phyloP scores from a whole-genome alignment of 2,797 vertebrate genomes.

The Chaenodraco wilsoni region DNA sequence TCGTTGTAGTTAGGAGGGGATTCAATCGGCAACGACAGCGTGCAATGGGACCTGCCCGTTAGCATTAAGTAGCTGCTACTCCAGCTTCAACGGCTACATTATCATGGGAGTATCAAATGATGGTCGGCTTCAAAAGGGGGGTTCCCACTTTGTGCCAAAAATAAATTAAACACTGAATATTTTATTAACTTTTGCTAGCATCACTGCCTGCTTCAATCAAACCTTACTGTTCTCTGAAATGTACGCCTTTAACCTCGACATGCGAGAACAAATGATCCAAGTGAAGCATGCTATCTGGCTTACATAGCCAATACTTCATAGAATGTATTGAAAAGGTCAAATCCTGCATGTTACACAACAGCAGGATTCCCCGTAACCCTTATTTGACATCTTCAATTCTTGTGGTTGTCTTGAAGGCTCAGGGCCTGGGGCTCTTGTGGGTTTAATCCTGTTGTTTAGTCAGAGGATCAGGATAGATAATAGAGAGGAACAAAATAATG shows the following conservation, averaged over 20 bases:
- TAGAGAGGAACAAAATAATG: not conserved
- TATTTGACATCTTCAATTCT: conserved; percentile 20
- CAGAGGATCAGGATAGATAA: conserved; percentile 31
- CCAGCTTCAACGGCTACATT: not conserved
- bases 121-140: conserved; percentile 3
- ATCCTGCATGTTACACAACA: conserved; percentile 42
- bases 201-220: not conserved
- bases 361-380: conserved; percentile 11
- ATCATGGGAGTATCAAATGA: conserved; percentile 1
- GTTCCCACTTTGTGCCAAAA: not conserved
- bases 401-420: conserved; percentile 29
- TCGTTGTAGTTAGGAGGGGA: not conserved
- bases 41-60: not conserved
- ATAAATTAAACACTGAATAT: conserved; percentile 17
- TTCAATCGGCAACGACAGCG: not conserved
- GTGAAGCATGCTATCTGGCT: not conserved
- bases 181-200: not conserved
- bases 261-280: too few species aligned
- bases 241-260: not conserved
- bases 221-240: not conserved
- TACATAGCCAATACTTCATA: not conserved
- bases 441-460: conserved; percentile 53
- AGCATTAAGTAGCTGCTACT: not conserved
- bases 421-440: conserved; percentile 16
- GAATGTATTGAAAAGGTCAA: conserved; percentile 15